These are phyloP conservation scores for Alca torda DNA, from an alignment of 2,797 vertebrate genomes.

Conservation along the genomic window DNA sequence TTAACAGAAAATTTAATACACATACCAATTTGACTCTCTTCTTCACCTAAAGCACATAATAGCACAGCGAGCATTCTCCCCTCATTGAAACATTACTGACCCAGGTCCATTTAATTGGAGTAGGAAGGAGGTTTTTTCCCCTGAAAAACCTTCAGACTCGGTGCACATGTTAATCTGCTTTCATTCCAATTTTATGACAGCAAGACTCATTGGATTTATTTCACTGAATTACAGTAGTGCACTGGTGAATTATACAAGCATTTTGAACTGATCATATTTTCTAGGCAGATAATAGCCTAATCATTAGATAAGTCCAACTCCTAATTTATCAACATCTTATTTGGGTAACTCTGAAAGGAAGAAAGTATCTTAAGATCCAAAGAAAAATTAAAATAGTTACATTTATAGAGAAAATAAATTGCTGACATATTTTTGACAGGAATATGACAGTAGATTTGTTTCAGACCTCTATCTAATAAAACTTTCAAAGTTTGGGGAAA, in stretches of 20 bases:
- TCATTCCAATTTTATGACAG: constrained; percentile 38
- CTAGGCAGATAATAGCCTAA: constrained; percentile 9
- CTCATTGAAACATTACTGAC: not conserved
- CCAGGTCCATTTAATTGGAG: not conserved
- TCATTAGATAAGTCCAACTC: not conserved
- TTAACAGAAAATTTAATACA: not conserved
- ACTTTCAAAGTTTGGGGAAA: not conserved
- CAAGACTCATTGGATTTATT: constrained; percentile 46
- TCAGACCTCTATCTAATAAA: not conserved
- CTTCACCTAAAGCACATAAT: not conserved
- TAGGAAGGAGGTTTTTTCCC: not conserved
- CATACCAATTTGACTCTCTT: not conserved
- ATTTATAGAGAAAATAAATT: not conserved
- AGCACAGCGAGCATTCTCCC: not conserved
- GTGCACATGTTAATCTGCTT: constrained; percentile 27
- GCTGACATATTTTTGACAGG: not conserved
- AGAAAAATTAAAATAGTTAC: not conserved
- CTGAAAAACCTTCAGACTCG: not conserved
- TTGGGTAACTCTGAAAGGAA: not conserved
- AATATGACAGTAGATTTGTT: not conserved
- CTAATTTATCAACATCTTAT: constrained; percentile 21
- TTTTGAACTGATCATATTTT: constrained; percentile 49
- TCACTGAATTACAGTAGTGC: constrained; percentile 32
- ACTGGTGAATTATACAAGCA: not conserved
- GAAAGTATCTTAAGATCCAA: not conserved